A percentile compares a stretch with the other conserved stretches of the same genome.
Evolutionary conservation across 2,113 vertebrate species (phyloP).

Genomic region (Gracilinanus agilis): DNA sequence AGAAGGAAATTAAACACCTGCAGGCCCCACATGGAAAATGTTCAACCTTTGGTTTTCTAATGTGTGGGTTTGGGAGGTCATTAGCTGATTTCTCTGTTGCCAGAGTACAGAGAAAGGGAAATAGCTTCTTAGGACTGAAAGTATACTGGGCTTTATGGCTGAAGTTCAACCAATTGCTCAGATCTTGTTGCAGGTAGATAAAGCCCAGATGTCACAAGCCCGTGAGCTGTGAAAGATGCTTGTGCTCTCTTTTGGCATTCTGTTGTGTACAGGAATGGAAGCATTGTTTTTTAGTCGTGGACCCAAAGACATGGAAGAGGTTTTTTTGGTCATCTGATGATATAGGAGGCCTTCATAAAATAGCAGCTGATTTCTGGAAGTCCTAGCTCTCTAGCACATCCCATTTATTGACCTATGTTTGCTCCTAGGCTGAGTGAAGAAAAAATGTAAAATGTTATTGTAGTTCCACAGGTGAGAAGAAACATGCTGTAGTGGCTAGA

Average conservation of each 20-base stretch:
- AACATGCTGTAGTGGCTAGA: not conserved
- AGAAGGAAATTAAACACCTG: constrained; percentile 8
- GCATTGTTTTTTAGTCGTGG: not conserved
- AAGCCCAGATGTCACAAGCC: not conserved
- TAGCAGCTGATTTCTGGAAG: not conserved
- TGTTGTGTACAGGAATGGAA: not conserved
- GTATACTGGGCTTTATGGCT: not conserved
- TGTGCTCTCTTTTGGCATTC: not conserved
- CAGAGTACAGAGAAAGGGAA: not conserved
- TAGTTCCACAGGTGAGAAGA: not conserved
- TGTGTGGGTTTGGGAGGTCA: constrained; percentile 2
- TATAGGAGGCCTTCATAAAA: not conserved
- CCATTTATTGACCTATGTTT: not conserved
- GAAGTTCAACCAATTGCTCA: not conserved
- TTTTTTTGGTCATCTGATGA: not conserved
- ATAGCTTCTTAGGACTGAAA: not conserved
- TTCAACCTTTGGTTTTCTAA: not conserved
- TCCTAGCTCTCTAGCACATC: not conserved
- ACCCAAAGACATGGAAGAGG: not conserved
- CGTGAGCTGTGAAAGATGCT: not conserved
- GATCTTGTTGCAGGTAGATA: not conserved
- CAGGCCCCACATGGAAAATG: not conserved
- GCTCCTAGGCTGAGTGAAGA: not conserved
- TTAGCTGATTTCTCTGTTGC: not conserved
- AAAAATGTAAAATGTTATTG: not conserved